Base-by-base conservation (phyloP, 2,888 invertebrate genomes). In the Thereva unica region DNA sequence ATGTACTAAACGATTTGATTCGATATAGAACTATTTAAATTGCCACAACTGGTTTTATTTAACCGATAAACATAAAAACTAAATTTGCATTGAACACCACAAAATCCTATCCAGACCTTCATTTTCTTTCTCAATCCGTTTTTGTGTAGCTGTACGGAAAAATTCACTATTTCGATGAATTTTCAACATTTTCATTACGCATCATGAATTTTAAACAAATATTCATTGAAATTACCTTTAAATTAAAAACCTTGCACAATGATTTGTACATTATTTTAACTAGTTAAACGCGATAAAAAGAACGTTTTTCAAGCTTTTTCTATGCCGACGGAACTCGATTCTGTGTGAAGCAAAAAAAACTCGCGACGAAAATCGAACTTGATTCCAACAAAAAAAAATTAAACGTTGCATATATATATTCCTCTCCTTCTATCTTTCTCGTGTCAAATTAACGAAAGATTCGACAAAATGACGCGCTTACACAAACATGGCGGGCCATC, bases 401-500 rank as follows among this genome's bases (percentile, higher is more conserved):
- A 6, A 38, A 41, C 7, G 41, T 4, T 8, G 40, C n/a, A n/a
- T n/a, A n/a, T 37, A 23, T 40, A n/a, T 23, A 41, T n/a, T 12
- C 34, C 7, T 56, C 40, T 56, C 41, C 35, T 37, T 65, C 42
- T 50, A 34, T 38, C 12, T 49, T 50, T 55, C 37, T 64, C 53
- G 44, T 55, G 55, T 65, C 65, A 56, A 56, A 55, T 23, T 42
- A 47, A 55, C 55, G 34, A 65, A 65, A 55, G 54, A 66, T 64
- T 47, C 64, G 64, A 54, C 64, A 37, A 61, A 68, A 65, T 68
- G 66, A 66, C 63, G 66, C 66, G 55, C 55, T 66, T 66, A 49
- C 44, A 59, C 56, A 68, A 67, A 68, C 67, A 68, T 68, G 67
- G 67, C 67, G 67, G 47, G 64, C 10, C 12, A 50, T 40, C 61